Percentiles rank a stretch among this genome's conserved stretches.
phyloP scores from a whole-genome alignment of 1,140 invertebrate genomes.

The Atopsyche davidsoni region DNA sequence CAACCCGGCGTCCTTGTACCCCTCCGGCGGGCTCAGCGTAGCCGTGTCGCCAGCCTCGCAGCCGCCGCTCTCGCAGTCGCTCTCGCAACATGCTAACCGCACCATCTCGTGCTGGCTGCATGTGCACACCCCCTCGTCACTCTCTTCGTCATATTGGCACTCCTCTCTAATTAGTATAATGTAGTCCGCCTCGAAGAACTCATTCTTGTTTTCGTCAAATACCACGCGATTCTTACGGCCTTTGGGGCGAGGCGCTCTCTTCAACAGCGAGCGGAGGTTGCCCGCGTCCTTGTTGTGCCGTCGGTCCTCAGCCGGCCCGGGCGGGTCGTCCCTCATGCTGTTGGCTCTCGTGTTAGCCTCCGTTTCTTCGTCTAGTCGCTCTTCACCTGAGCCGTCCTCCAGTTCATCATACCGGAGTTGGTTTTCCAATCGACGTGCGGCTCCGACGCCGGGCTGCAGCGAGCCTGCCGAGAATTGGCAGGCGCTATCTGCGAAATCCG shows the following conservation, averaged over 20 bases:
- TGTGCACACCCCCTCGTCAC: constrained; percentile 64
- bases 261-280: constrained; percentile 47
- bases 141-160: constrained; percentile 70
- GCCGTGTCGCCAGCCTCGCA: constrained; percentile 62
- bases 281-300: constrained; percentile 47
- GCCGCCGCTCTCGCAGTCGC: constrained; percentile 48
- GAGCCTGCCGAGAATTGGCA: constrained; percentile 19
- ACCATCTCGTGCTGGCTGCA: constrained; percentile 68
- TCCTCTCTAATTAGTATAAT: constrained; percentile 80
- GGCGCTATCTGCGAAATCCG: constrained; percentile 11
- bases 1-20: constrained; percentile 70
- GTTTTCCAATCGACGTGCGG: neutral
- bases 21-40: constrained; percentile 79
- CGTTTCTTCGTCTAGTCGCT: constrained; percentile 10
- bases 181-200: constrained; percentile 83
- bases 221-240: constrained; percentile 68
- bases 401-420: constrained; percentile 24
- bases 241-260: constrained; percentile 33
- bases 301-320: constrained; percentile 36
- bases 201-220: constrained; percentile 78
- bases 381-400: constrained; percentile 9
- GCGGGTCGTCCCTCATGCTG: constrained; percentile 46
- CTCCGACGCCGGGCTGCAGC: neutral
- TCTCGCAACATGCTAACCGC: constrained; percentile 53
- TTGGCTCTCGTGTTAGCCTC: constrained; percentile 22